Percentiles rank a stretch among this genome's conserved stretches.
Conservation (phyloP, 2,113 vertebrate genomes). For the Albula goreensis region DNA sequence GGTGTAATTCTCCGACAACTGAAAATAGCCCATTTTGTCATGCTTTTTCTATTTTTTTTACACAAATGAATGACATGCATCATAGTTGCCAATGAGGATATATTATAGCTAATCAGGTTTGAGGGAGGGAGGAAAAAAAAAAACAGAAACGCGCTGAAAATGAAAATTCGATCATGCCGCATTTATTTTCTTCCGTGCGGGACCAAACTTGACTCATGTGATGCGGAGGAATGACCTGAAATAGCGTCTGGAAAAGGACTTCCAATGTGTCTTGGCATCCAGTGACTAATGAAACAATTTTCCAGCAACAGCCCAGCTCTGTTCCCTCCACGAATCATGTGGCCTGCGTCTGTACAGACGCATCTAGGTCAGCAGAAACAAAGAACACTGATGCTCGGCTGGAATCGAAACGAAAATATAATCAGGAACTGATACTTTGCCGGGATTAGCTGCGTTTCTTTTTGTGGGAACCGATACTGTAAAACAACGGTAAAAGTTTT, state of each 20-base stretch:
- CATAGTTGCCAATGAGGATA: not conserved
- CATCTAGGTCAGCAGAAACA: not conserved
- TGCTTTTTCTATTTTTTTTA: not conserved
- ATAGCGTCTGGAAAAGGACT: not conserved
- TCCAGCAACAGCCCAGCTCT: conserved; percentile 10
- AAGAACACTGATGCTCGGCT: not conserved
- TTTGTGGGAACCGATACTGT: not conserved
- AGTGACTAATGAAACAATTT: conserved; percentile 23
- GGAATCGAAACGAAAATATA: not conserved
- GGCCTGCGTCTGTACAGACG: not conserved
- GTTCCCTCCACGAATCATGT: not conserved
- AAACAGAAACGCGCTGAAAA: not conserved
- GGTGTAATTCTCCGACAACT: not conserved
- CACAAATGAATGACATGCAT: not conserved
- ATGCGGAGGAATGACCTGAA: not conserved
- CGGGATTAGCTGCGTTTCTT: not conserved
- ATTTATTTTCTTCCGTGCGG: conserved; percentile 2
- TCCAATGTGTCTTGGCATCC: not conserved
- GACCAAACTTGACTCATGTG: conserved; percentile 17
- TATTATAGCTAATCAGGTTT: conserved; percentile 1
- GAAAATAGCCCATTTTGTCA: not conserved
- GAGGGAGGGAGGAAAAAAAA: not conserved
- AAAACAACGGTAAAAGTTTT: not conserved
- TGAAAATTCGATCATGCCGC: conserved; percentile 5
- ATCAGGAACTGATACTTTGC: not conserved